Evolutionary conservation across 2,797 vertebrate species (phyloP).

Genomic region (Anguilla megastoma): DNA sequence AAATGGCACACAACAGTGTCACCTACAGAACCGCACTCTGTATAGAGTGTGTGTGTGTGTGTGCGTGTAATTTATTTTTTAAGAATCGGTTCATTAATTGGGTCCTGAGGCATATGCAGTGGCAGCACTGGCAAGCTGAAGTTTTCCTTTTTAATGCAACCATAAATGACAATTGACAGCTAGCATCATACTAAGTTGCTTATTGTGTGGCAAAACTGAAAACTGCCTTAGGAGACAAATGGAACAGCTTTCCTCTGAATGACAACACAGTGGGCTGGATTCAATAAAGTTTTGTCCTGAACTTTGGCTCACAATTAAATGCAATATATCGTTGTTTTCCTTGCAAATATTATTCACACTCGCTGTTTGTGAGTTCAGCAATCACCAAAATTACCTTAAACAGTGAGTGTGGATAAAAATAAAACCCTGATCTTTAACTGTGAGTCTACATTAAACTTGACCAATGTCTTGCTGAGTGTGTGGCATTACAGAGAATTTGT

Average conservation of each 20-base stretch:
- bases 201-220: conserved; percentile 38
- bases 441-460: neutral
- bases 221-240: conserved; percentile 35
- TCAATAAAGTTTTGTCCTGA: conserved; percentile 9
- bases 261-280: conserved; percentile 22
- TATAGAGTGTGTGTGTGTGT: neutral
- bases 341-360: neutral
- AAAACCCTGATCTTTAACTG: neutral
- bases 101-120: neutral
- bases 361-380: neutral
- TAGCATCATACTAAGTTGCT: conserved; percentile 26
- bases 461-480: neutral
- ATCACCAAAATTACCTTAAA: neutral
- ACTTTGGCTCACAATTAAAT: neutral
- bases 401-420: neutral
- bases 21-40: neutral
- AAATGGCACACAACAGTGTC: neutral
- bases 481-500: neutral
- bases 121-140: neutral
- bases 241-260: conserved; percentile 39
- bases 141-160: neutral
- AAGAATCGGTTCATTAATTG: neutral
- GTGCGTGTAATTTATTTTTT: neutral
- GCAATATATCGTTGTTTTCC: neutral
- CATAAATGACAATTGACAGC: conserved; percentile 9